Conservation (phyloP, 2,113 vertebrate species). For the Oophaga pumilio region DNA sequence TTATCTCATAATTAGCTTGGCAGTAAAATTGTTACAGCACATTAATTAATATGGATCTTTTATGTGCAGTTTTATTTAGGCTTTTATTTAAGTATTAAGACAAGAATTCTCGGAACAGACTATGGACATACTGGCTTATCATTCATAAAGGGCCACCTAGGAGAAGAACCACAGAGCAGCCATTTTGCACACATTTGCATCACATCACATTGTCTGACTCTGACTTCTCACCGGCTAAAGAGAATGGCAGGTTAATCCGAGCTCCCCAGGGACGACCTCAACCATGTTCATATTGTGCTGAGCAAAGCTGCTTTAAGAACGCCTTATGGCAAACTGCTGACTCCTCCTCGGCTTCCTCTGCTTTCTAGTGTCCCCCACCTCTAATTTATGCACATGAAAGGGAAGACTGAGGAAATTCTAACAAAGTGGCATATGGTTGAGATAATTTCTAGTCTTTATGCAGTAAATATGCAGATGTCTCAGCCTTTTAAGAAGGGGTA, state of each 20-base stretch:
- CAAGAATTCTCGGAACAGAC: slow-evolving; percentile 10
- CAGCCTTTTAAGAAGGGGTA: slow-evolving; percentile 69
- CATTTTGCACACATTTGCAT: slow-evolving; percentile 34
- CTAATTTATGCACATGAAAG: slow-evolving; percentile 68
- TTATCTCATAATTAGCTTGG: slow-evolving; percentile 48
- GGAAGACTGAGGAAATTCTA: slow-evolving; percentile 69
- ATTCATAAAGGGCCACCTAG: slow-evolving; percentile 6
- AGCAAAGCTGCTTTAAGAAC: slow-evolving; percentile 71
- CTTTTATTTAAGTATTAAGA: slow-evolving; percentile 18
- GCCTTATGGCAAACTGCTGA: slow-evolving; percentile 79
- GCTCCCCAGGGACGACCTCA: slow-evolving; percentile 68
- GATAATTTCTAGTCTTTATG: slow-evolving; percentile 68
- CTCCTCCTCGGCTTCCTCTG: slow-evolving; percentile 65
- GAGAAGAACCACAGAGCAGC: background rate
- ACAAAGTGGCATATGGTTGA: slow-evolving; percentile 67
- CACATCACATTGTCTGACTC: background rate
- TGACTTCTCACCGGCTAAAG: slow-evolving; percentile 9
- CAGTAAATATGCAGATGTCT: slow-evolving; percentile 74
- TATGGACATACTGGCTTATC: slow-evolving; percentile 13
- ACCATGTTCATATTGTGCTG: slow-evolving; percentile 74
- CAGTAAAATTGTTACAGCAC: slow-evolving; percentile 33
- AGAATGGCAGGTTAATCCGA: slow-evolving; percentile 40
- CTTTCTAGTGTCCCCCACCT: slow-evolving; percentile 62
- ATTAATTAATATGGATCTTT: slow-evolving; percentile 37
- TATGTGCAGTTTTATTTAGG: slow-evolving; percentile 31